These are phyloP conservation scores for Tanypteryx hageni DNA, from an alignment of 2,888 invertebrate genomes.

Conservation along the genomic window DNA sequence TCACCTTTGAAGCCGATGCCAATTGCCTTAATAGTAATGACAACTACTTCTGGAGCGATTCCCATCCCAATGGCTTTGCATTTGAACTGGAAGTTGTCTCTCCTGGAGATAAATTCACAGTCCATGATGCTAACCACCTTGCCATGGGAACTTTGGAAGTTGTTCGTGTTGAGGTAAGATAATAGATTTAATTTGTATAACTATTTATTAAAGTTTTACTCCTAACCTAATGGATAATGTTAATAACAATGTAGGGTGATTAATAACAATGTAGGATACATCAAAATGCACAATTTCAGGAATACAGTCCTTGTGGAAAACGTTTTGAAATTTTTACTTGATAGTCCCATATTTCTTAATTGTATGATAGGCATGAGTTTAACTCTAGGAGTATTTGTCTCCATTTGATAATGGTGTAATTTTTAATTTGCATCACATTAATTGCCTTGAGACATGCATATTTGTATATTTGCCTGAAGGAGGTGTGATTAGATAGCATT, in stretches of 20 bases:
- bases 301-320: neutral
- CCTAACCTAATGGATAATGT: slow-evolving; percentile 66
- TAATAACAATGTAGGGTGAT: slow-evolving; percentile 18
- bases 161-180: slow-evolving; percentile 80
- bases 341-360: neutral
- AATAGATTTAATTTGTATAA: neutral
- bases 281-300: neutral
- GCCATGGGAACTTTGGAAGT: slow-evolving; percentile 83
- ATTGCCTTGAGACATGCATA: too few relatives aligned
- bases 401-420: too few relatives aligned
- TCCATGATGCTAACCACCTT: slow-evolving; percentile 82
- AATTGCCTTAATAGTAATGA: slow-evolving; percentile 81
- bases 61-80: slow-evolving; percentile 83
- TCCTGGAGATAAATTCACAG: slow-evolving; percentile 84
- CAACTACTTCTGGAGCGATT: slow-evolving; percentile 89
- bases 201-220: neutral
- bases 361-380: neutral
- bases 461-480: too few relatives aligned
- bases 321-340: slow-evolving; percentile 11
- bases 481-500: too few relatives aligned
- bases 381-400: too few relatives aligned
- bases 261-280: neutral
- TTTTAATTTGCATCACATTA: too few relatives aligned
- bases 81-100: slow-evolving; percentile 84
- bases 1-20: slow-evolving; percentile 83